Conservation (phyloP, 2,888 invertebrate genomes). For the Nomada ruficornis region DNA sequence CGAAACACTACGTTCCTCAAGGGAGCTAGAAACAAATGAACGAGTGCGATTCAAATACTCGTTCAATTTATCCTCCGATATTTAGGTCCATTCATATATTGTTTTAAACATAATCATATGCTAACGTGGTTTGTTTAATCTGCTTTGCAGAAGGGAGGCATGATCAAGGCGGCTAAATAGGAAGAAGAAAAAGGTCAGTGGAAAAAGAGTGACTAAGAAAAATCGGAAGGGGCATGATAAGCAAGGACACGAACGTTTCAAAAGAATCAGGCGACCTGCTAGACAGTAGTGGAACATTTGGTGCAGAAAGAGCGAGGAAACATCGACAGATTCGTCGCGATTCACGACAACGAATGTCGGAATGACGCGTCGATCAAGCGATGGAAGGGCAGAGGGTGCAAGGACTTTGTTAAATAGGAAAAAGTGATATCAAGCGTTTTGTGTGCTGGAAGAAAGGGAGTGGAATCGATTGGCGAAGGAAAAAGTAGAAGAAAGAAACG, state of each 20-base stretch:
- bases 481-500: background rate
- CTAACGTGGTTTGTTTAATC: slow-evolving; percentile 36
- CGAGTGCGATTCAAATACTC: slow-evolving; percentile 10
- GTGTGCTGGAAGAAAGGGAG: slow-evolving; percentile 26
- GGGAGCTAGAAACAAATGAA: slow-evolving; percentile 15
- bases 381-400: slow-evolving; percentile 67
- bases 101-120: background rate
- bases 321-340: slow-evolving; percentile 45
- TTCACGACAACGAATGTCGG: slow-evolving; percentile 66
- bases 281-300: slow-evolving; percentile 41
- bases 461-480: slow-evolving; percentile 12
- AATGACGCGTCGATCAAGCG: slow-evolving; percentile 73
- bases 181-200: slow-evolving; percentile 3
- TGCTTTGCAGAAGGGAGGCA: slow-evolving; percentile 49
- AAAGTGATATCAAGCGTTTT: slow-evolving; percentile 67
- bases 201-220: background rate
- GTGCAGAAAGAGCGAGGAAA: slow-evolving; percentile 32
- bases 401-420: slow-evolving; percentile 57
- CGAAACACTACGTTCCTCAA: slow-evolving; percentile 41
- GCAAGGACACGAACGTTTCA: slow-evolving; percentile 60
- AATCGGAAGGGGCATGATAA: slow-evolving; percentile 74
- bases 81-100: background rate
- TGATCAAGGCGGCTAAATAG: slow-evolving; percentile 43
- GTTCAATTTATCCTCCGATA: slow-evolving; percentile 31
- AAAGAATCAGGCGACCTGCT: slow-evolving; percentile 62